Conservation (phyloP, 37 sponge, comb jelly and placozoan species). For the Ianthella basta region DNA sequence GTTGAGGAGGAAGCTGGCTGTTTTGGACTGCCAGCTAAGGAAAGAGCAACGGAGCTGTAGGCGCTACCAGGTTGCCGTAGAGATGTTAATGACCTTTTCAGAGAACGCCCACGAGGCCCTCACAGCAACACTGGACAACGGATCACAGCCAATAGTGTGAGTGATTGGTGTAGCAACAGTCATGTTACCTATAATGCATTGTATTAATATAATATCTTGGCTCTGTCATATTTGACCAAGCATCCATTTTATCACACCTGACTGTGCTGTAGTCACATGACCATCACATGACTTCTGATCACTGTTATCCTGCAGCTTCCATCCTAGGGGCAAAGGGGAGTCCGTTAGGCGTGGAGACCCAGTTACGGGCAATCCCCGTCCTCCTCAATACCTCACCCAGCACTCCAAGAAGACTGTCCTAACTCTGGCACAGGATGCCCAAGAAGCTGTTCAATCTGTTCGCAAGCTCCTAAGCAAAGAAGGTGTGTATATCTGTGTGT, state of each 20-base stretch:
- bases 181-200: too few species aligned
- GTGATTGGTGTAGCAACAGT: too few species aligned
- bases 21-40: constrained; percentile 56
- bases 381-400: constrained; percentile 72
- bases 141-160: background rate
- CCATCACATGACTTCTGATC: background rate
- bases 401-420: constrained; percentile 61
- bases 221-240: too few species aligned
- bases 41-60: constrained; percentile 48
- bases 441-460: constrained; percentile 59
- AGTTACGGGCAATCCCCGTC: constrained; percentile 79
- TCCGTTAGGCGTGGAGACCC: constrained; percentile 66
- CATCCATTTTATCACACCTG: too few species aligned
- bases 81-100: constrained; percentile 54
- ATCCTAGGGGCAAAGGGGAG: constrained; percentile 65
- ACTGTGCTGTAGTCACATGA: constrained; percentile 8
- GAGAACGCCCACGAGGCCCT: constrained; percentile 37
- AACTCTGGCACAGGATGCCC: constrained; percentile 74
- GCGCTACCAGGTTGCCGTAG: constrained; percentile 66
- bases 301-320: constrained; percentile 42
- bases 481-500: constrained; percentile 57
- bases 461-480: constrained; percentile 47
- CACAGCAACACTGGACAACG: background rate
- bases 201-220: too few species aligned
- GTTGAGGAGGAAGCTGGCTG: constrained; percentile 41